These are phyloP conservation scores for Sminthopsis crassicaudata DNA, from an alignment of 2,113 vertebrate species.

Conservation along the genomic window DNA sequence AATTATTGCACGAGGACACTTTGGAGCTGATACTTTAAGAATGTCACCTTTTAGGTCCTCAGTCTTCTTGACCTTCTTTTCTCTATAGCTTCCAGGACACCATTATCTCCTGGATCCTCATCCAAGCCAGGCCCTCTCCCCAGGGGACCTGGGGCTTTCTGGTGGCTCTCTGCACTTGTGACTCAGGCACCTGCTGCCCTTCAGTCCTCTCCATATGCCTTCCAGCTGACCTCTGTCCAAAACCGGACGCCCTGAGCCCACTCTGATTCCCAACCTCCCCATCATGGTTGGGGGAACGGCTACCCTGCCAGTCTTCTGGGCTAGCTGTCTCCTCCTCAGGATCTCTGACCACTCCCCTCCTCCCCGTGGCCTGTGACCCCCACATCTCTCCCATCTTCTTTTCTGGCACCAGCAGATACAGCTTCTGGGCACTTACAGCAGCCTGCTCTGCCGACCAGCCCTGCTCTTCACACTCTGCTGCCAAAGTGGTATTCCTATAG, in stretches of 20 bases:
- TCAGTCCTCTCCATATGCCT: neutral
- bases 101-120: neutral
- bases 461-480: neutral
- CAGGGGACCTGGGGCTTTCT: neutral
- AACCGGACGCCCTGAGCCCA: neutral
- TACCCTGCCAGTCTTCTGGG: neutral
- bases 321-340: neutral
- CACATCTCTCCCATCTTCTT: neutral
- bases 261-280: neutral
- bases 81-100: neutral
- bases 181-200: neutral
- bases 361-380: neutral
- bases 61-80: neutral
- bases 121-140: neutral
- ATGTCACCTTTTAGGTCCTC: neutral
- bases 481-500: neutral
- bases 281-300: neutral
- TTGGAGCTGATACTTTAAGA: neutral
- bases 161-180: neutral
- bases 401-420: neutral
- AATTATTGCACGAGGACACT: neutral
- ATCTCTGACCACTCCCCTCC: neutral
- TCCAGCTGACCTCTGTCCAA: neutral
- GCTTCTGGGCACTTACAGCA: neutral
- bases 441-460: neutral